phyloP scores from a whole-genome alignment of 2,888 invertebrate species.

The Coecobrya sp. region DNA sequence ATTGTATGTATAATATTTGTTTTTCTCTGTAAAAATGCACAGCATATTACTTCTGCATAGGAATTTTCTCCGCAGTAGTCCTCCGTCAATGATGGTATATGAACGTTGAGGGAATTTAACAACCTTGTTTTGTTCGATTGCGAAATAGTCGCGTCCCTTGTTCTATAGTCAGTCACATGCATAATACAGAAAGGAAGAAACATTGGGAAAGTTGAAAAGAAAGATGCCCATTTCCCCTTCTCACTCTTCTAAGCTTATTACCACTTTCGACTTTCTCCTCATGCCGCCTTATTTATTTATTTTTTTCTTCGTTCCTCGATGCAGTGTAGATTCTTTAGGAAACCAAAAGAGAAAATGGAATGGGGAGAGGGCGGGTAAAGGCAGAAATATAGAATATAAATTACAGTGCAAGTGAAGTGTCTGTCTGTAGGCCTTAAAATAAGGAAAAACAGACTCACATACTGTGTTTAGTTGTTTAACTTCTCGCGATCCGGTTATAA shows the following conservation, averaged over 20 bases:
- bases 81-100: neutral
- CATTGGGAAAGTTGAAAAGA: neutral
- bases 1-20: too few relatives aligned
- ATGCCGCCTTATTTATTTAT: neutral
- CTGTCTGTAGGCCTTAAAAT: neutral
- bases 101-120: constrained; percentile 23
- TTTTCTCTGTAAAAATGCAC: neutral
- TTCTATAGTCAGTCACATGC: neutral
- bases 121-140: neutral
- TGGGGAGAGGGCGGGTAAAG: neutral
- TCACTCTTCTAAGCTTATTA: neutral
- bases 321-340: neutral
- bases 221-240: neutral
- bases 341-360: neutral
- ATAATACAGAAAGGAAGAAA: neutral
- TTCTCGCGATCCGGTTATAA: too few relatives aligned
- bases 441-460: too few relatives aligned
- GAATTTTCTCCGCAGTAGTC: neutral
- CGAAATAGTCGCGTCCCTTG: neutral
- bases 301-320: neutral
- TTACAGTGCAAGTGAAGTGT: constrained; percentile 41
- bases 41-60: too few relatives aligned
- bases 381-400: constrained; percentile 23
- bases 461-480: too few relatives aligned
- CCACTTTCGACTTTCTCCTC: neutral